Evolutionary conservation across 2,888 invertebrate species (phyloP).

Genomic region (Pachliopta kotzebuea): DNA sequence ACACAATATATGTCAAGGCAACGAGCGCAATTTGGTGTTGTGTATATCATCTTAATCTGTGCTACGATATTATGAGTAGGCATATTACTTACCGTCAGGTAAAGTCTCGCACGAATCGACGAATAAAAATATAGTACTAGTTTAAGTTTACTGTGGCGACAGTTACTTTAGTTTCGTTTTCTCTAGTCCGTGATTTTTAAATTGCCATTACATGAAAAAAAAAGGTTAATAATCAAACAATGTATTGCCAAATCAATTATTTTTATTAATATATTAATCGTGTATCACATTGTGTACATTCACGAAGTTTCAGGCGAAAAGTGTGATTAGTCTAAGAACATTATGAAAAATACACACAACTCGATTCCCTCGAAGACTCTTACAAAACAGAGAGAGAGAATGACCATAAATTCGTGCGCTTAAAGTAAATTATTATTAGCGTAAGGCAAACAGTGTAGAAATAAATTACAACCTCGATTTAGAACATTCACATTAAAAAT

Average conservation of each 20-base stretch:
- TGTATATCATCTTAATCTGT: no score
- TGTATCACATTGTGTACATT: constrained; percentile 78
- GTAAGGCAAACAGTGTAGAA: constrained; percentile 50
- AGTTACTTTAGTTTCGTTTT: no score
- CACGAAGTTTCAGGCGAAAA: constrained; percentile 72
- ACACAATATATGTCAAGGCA: no score
- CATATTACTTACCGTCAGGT: no score
- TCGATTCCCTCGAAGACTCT: constrained; percentile 50
- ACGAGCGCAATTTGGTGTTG: no score
- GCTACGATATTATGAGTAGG: no score
- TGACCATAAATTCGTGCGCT: constrained; percentile 71
- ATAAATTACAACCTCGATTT: constrained; percentile 58
- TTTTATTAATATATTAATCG: constrained; percentile 75
- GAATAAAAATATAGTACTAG: no score
- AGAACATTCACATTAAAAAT: constrained; percentile 30
- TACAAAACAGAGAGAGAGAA: constrained; percentile 21
- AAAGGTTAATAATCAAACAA: constrained; percentile 15
- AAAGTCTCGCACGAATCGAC: no score
- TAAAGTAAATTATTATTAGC: constrained; percentile 59
- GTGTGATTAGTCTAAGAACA: constrained; percentile 67
- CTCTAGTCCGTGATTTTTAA: no score
- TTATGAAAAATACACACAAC: constrained; percentile 61
- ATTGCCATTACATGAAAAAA: neutral
- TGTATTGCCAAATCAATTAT: constrained; percentile 45
- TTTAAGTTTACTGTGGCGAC: no score